Evolutionary conservation across 2,113 vertebrate species (phyloP).

Genomic region (Gopherus flavomarginatus): DNA sequence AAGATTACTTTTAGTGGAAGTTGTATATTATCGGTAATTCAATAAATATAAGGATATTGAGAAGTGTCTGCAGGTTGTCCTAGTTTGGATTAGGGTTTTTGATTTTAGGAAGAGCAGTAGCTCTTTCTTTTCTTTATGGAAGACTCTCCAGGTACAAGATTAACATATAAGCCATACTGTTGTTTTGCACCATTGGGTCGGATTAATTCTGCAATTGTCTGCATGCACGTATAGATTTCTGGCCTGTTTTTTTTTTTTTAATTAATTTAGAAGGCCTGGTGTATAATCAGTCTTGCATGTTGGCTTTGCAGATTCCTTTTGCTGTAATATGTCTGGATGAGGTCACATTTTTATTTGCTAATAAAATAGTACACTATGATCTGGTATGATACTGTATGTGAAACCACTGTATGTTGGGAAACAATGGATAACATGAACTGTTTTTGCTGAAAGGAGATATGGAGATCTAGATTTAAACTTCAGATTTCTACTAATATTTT

Average conservation of each 20-base stretch:
- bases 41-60: neutral
- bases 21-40: neutral
- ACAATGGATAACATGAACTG: neutral
- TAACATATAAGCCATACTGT: neutral
- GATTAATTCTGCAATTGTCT: neutral
- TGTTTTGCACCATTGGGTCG: too few relatives aligned
- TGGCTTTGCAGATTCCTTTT: neutral
- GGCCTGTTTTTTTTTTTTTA: neutral
- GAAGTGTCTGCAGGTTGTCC: neutral
- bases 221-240: neutral
- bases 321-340: neutral
- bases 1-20: neutral
- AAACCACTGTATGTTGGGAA: neutral
- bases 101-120: neutral
- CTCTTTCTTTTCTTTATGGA: neutral
- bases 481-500: neutral
- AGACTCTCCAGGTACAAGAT: neutral
- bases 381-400: neutral
- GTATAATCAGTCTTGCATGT: neutral
- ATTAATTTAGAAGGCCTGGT: neutral
- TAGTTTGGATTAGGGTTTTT: neutral
- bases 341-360: neutral
- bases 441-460: neutral
- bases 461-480: neutral
- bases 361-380: neutral